Base-by-base conservation (phyloP, 2,888 invertebrate genomes). In the Caenorhabditis macrosperma region DNA sequence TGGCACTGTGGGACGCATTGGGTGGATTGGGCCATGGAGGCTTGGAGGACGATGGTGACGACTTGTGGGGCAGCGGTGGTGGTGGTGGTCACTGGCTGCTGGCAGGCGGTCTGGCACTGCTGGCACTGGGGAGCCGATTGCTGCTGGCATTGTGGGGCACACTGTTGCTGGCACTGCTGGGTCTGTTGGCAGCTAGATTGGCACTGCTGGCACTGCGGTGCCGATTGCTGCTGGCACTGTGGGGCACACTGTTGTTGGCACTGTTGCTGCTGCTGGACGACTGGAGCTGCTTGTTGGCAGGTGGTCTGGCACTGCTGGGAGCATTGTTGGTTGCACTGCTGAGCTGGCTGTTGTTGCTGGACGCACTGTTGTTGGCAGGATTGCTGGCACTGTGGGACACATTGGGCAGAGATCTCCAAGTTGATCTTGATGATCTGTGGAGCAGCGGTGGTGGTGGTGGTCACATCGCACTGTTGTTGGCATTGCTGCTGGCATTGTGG, bases 1-100 rank as follows among this genome's bases (percentile, higher is more conserved):
- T 84, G 79, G 63, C 84, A 84, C 57, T 83, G 83, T 35, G 78
- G 81, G 33, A 64, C 52, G 46, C 84, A 84, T 50, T 81, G 79
- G 35, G 76, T 44, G 15, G 81, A 78, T 64, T 82, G 81, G 28
- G 78, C 76, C 17, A 84, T 55, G 20, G 72, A 66, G 5, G 81
- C 69, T 33, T 79, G 64, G 30, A 83, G 71, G 15, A 79, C 50
- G 54, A 83, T 72, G 33, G 81, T 63, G 55, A 81, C 63, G 28
- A 66, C 60, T 60, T 80, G 69, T 46, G 80, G 75, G 33, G 75
- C 64, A 35, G 69, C 38, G 28, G 74, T 64, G 33, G 67, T 63
- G 33, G 67, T 63, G 12, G 79, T 71, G 28, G 60, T 67, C 1
- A 61, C 24, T 44, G 60, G 64, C 28, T 55, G 64, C 41, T 77